These are phyloP conservation scores for Notiomystis cincta DNA, from an alignment of 2,113 vertebrate genomes.

Conservation along the genomic window DNA sequence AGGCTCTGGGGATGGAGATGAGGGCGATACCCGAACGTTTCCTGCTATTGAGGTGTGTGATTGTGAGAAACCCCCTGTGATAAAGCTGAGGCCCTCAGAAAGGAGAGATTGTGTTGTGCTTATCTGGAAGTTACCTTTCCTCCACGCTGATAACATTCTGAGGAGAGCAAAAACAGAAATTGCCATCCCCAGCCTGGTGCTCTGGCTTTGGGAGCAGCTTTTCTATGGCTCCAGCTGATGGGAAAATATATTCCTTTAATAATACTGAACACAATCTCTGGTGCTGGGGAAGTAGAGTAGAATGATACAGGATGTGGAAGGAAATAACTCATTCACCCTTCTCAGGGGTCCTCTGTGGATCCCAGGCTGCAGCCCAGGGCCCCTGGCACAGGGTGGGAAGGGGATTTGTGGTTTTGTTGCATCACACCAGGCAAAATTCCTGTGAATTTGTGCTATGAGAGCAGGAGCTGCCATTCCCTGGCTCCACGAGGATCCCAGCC, in stretches of 20 bases:
- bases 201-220: neutral
- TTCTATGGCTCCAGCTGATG: neutral
- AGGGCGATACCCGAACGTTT: neutral
- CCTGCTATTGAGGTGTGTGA: neutral
- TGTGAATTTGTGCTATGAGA: neutral
- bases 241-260: neutral
- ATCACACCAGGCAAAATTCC: rapidly evolving
- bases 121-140: neutral
- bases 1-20: neutral
- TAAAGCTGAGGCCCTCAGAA: neutral
- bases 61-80: neutral
- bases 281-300: neutral
- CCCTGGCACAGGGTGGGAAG: no score
- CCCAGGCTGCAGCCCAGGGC: neutral
- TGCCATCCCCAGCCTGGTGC: neutral
- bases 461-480: neutral
- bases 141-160: neutral
- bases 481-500: neutral
- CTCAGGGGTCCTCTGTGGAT: neutral
- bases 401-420: neutral
- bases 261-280: neutral
- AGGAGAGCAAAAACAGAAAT: neutral
- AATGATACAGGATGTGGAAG: neutral
- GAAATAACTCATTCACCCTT: neutral
- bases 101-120: neutral